Evolutionary conservation across 2,888 invertebrate species (phyloP).

Genomic region (Conops quadrifasciatus): DNA sequence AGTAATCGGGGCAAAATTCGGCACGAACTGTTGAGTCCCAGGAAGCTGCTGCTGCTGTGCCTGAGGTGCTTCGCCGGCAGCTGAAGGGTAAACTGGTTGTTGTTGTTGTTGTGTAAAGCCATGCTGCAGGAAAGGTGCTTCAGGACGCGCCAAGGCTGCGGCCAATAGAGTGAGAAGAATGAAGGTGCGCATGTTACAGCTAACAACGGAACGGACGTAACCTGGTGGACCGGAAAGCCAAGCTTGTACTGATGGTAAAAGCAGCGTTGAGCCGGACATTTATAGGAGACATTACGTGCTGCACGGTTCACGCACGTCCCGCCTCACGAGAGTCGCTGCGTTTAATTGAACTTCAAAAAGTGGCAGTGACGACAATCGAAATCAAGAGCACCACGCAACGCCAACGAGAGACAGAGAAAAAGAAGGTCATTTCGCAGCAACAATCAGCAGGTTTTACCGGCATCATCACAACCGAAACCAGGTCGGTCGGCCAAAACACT

Average conservation of each 20-base stretch:
- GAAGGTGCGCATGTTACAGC: conserved; percentile 56
- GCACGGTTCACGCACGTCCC: conserved; percentile 14
- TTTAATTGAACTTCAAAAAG: conserved; percentile 53
- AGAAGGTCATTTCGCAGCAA: neutral
- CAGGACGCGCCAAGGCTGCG: conserved; percentile 57
- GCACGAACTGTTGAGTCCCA: conserved; percentile 49
- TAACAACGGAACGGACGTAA: neutral
- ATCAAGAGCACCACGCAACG: neutral
- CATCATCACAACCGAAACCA: neutral
- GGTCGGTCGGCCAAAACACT: too few species aligned
- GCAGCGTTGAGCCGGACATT: conserved; percentile 47
- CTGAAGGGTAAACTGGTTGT: conserved; percentile 66
- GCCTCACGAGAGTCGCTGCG: neutral
- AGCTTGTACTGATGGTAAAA: conserved; percentile 52
- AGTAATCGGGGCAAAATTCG: conserved; percentile 48
- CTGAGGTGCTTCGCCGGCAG: too few species aligned
- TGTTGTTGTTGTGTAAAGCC: conserved; percentile 50
- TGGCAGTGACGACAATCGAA: neutral
- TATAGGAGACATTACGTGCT: conserved; percentile 51
- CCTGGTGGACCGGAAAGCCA: conserved; percentile 45
- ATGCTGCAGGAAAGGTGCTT: conserved; percentile 60
- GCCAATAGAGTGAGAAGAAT: conserved; percentile 58
- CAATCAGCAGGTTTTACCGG: neutral
- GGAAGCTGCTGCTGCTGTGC: conserved; percentile 58
- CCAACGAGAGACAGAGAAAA: neutral